phyloP scores from a whole-genome alignment of 2,797 vertebrate species.

The Amniataba percoides region DNA sequence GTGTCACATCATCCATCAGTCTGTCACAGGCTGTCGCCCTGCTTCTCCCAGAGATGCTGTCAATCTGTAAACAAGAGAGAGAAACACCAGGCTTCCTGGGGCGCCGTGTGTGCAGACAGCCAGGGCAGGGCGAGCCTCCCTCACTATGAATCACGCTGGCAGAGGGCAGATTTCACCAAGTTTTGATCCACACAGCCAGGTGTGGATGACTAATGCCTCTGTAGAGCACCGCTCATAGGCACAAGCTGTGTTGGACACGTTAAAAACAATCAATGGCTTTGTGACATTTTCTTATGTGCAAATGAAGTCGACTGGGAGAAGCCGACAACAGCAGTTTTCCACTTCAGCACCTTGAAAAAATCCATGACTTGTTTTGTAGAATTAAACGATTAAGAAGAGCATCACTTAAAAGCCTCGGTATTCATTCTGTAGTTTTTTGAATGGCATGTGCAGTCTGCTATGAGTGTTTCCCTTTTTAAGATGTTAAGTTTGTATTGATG shows the following conservation, averaged over 20 bases:
- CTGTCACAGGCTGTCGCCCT: slow-evolving; percentile 72
- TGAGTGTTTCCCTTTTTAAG: neutral
- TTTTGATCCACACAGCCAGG: slow-evolving; percentile 54
- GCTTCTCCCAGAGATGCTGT: slow-evolving; percentile 72
- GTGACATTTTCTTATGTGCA: slow-evolving; percentile 46
- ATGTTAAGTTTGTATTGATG: neutral
- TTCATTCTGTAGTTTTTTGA: neutral
- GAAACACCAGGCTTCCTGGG: slow-evolving; percentile 55
- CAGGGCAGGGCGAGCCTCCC: slow-evolving; percentile 24
- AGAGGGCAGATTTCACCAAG: slow-evolving; percentile 32
- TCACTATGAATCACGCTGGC: slow-evolving; percentile 41
- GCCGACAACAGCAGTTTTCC: slow-evolving; percentile 22
- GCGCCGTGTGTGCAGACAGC: slow-evolving; percentile 41
- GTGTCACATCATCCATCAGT: slow-evolving; percentile 83
- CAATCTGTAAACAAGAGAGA: slow-evolving; percentile 81
- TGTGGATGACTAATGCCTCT: slow-evolving; percentile 58
- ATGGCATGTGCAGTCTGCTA: neutral
- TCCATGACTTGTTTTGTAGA: slow-evolving; percentile 14
- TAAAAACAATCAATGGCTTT: slow-evolving; percentile 37
- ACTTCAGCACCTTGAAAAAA: slow-evolving; percentile 19
- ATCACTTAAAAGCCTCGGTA: neutral
- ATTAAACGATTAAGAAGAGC: slow-evolving; percentile 10
- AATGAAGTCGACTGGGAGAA: slow-evolving; percentile 13
- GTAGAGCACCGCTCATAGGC: slow-evolving; percentile 35
- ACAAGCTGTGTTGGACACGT: slow-evolving; percentile 11